These are phyloP conservation scores for Anolis carolinensis DNA, from an alignment of 2,113 vertebrate species.

Conservation along the genomic window DNA sequence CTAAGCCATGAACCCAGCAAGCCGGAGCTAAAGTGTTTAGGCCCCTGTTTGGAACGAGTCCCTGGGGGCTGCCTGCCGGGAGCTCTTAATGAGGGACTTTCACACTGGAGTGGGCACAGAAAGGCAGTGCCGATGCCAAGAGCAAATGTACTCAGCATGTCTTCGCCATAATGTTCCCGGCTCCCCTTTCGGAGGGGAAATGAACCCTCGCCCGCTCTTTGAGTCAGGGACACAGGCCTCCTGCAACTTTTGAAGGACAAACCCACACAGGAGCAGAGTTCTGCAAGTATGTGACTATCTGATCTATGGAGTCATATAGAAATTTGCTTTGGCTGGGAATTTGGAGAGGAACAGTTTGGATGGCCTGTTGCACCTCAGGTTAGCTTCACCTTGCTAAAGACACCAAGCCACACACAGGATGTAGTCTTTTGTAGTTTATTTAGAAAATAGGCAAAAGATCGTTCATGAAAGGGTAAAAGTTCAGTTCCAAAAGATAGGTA, in stretches of 20 bases:
- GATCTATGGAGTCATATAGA: too few species aligned
- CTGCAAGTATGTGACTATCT: not conserved
- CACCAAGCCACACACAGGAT: too few species aligned
- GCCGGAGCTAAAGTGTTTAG: not conserved
- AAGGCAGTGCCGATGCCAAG: not conserved
- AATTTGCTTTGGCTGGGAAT: too few species aligned
- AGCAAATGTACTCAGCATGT: constrained; percentile 30
- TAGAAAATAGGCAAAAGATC: too few species aligned
- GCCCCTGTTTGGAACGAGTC: not conserved
- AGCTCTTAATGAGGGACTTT: constrained; percentile 16
- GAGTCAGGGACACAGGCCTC: not conserved
- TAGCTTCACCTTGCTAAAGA: too few species aligned
- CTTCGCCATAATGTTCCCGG: constrained; percentile 3
- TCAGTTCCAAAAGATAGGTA: too few species aligned
- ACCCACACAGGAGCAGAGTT: not conserved
- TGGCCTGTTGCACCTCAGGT: too few species aligned
- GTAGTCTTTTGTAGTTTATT: too few species aligned
- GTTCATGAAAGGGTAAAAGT: too few species aligned
- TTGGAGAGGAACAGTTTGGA: too few species aligned
- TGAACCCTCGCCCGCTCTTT: not conserved
- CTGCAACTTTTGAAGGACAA: not conserved
- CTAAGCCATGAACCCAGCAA: not conserved
- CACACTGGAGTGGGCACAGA: constrained; percentile 21
- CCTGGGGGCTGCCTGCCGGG: not conserved
- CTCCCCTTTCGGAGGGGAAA: not conserved